phyloP scores from a whole-genome alignment of 2,113 vertebrate genomes.

The Fukomys damarensis region DNA sequence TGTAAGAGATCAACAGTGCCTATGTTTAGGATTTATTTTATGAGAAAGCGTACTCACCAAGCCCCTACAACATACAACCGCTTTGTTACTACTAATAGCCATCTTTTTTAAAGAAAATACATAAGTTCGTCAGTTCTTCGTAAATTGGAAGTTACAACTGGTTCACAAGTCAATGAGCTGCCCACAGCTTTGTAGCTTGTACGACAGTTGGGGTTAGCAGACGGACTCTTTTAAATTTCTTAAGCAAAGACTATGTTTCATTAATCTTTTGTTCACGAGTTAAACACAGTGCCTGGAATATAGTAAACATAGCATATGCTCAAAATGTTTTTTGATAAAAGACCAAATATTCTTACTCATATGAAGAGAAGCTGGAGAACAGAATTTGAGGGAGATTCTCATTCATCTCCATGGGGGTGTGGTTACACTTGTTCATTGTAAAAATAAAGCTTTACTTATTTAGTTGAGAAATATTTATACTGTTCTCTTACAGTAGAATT shows the following conservation, averaged over 20 bases:
- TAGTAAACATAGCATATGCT: background rate
- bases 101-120: background rate
- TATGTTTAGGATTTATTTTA: constrained; percentile 18
- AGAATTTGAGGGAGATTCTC: background rate
- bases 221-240: background rate
- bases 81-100: background rate
- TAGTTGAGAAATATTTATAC: background rate
- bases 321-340: background rate
- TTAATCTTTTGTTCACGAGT: background rate
- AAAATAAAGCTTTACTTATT: background rate
- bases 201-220: background rate
- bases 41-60: background rate
- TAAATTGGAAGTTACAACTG: background rate
- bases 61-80: background rate
- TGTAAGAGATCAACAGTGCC: background rate
- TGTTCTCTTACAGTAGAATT: background rate
- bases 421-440: background rate
- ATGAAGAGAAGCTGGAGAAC: background rate
- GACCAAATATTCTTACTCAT: background rate
- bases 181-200: background rate
- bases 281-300: background rate
- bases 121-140: background rate
- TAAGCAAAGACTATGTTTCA: background rate
- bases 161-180: background rate
- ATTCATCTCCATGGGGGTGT: rapidly evolving